Percentiles rank a stretch among this genome's conserved stretches.
These are phyloP conservation scores for Laupala kohalensis DNA, from an alignment of 1,140 invertebrate species.

Conservation along the genomic window DNA sequence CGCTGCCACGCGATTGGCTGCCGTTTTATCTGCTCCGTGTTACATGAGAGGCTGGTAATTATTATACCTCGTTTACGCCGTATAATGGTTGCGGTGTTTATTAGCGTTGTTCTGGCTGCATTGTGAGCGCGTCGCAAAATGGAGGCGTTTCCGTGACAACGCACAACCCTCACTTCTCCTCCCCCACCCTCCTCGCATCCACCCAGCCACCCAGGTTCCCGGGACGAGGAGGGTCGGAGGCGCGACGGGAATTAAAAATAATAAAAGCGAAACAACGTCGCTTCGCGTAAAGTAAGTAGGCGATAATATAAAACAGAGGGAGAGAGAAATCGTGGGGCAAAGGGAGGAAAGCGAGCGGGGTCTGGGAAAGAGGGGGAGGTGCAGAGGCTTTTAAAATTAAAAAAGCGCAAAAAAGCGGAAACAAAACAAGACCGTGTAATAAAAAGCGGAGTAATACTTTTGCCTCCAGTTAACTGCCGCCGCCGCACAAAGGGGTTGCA, in stretches of 20 bases:
- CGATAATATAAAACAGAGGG: background rate
- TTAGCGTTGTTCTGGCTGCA: background rate
- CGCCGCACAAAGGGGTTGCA: background rate
- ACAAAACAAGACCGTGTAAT: background rate
- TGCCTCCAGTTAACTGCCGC: background rate
- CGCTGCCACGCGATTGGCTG: background rate
- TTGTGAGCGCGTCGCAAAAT: background rate
- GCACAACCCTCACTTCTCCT: background rate
- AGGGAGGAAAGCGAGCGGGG: background rate
- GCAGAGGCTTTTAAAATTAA: background rate
- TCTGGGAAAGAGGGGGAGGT: background rate
- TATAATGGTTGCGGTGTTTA: background rate
- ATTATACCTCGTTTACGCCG: background rate
- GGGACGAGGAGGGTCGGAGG: background rate
- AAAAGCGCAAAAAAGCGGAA: background rate
- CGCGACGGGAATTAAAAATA: background rate
- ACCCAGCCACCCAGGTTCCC: too few species aligned
- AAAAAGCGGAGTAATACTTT: background rate
- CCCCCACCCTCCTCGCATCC: too few species aligned
- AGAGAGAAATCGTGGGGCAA: background rate
- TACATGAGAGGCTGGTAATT: background rate
- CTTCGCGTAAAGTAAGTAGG: background rate
- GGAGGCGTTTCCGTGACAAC: background rate
- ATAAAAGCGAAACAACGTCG: background rate
- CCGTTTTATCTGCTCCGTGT: background rate